Evolutionary conservation across 2,797 vertebrate species (phyloP).

Genomic region (Tenualosa thibaudeaui): DNA sequence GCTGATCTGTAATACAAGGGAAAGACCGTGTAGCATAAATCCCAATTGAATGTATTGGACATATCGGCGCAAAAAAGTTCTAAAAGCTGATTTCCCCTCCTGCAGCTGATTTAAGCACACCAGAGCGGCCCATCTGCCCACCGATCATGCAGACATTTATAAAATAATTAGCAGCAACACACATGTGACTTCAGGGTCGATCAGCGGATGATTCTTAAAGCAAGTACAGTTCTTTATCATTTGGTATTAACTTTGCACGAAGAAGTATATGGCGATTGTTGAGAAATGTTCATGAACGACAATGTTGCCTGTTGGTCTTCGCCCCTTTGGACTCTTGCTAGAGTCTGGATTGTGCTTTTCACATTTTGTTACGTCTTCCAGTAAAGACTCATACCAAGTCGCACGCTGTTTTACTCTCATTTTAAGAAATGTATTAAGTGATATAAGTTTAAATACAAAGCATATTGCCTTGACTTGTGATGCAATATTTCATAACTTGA

Average conservation of each 20-base stretch:
- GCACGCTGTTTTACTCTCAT: no score
- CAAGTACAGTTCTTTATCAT: not conserved
- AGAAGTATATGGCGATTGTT: no score
- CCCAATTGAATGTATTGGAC: not conserved
- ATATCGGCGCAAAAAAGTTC: not conserved
- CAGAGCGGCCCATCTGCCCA: not conserved
- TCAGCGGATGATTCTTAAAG: not conserved
- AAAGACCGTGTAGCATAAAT: not conserved
- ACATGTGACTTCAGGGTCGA: not conserved
- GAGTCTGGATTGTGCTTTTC: not conserved
- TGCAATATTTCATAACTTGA: no score
- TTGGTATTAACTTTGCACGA: no score
- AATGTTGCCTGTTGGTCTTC: not conserved
- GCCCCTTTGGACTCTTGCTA: not conserved
- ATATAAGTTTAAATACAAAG: no score
- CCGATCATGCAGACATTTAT: not conserved
- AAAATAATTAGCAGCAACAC: not conserved
- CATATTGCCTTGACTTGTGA: no score
- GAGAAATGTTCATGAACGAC: no score
- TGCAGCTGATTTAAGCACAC: not conserved
- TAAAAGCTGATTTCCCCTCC: not conserved
- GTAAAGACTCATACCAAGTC: no score
- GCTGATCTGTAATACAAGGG: not conserved
- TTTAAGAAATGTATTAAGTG: no score
- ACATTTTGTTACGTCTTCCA: not conserved